Evolutionary conservation across 2,888 invertebrate genomes (phyloP).

Genomic region (Selenia dentaria): DNA sequence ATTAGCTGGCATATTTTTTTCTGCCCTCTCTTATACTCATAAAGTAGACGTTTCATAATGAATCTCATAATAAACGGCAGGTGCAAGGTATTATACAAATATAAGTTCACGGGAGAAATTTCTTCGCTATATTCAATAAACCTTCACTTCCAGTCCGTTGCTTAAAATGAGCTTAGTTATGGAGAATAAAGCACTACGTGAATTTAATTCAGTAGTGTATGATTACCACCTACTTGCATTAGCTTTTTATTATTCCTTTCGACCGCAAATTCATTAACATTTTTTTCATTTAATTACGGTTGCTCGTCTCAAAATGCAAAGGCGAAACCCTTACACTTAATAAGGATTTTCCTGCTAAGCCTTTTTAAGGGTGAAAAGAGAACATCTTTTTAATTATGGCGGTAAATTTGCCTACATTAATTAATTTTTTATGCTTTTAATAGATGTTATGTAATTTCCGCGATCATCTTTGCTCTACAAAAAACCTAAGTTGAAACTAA

Average conservation of each 20-base stretch:
- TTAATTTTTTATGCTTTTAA: constrained; percentile 16
- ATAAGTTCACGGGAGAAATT: constrained; percentile 22
- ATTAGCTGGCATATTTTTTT: no score
- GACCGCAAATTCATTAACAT: constrained; percentile 26
- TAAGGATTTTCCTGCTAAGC: constrained; percentile 18
- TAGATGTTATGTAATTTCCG: background rate
- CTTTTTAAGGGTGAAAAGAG: constrained; percentile 15
- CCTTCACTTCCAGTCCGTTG: background rate
- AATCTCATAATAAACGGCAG: constrained; percentile 24
- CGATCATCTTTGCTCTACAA: no score
- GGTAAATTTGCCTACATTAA: constrained; percentile 18
- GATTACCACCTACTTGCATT: constrained; percentile 8
- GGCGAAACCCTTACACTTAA: constrained; percentile 21
- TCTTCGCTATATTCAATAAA: background rate
- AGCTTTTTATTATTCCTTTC: constrained; percentile 15
- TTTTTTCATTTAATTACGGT: constrained; percentile 25
- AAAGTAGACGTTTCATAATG: constrained; percentile 9
- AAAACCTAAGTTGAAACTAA: no score
- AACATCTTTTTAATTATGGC: constrained; percentile 23
- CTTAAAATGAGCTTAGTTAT: no score
- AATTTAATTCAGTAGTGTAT: no score
- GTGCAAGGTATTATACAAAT: constrained; percentile 21
- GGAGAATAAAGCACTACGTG: no score
- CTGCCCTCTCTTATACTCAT: background rate
- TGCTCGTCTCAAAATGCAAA: constrained; percentile 23